Conservation (phyloP, 2,888 invertebrate species). For the Lepas anatifera region DNA sequence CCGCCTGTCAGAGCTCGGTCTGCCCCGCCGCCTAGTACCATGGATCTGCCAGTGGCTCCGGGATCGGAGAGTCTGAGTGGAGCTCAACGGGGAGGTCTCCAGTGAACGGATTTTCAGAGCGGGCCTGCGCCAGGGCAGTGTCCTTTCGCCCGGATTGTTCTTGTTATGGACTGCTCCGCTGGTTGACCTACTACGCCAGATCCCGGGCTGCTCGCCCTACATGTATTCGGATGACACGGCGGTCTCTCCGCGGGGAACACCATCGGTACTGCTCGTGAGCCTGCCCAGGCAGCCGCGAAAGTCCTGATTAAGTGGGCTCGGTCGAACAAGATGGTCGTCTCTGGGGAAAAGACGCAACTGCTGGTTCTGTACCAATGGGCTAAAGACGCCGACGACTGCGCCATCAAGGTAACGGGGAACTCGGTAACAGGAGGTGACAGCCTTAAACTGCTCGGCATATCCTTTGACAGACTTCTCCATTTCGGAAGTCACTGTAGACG, state of each 20-base stretch:
- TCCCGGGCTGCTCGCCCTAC: neutral
- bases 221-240: neutral
- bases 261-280: neutral
- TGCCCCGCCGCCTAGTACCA: neutral
- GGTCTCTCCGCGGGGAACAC: neutral
- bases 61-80: neutral
- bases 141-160: neutral
- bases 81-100: neutral
- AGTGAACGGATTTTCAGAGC: neutral
- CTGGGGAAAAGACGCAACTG: too few species aligned
- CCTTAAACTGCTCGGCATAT: too few species aligned
- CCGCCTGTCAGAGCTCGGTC: neutral
- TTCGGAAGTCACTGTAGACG: too few species aligned
- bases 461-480: too few species aligned
- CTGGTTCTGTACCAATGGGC: neutral
- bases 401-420: too few species aligned
- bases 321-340: neutral
- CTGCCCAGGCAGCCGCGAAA: neutral
- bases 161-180: neutral
- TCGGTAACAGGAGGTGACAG: too few species aligned
- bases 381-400: too few species aligned
- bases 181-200: neutral
- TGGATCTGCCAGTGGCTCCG: too few species aligned
- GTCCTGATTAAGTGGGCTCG: neutral
- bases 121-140: neutral